Percentiles rank a stretch among this genome's conserved stretches.
Conservation (phyloP, 2,797 vertebrate genomes). For the Galago senegalensis region DNA sequence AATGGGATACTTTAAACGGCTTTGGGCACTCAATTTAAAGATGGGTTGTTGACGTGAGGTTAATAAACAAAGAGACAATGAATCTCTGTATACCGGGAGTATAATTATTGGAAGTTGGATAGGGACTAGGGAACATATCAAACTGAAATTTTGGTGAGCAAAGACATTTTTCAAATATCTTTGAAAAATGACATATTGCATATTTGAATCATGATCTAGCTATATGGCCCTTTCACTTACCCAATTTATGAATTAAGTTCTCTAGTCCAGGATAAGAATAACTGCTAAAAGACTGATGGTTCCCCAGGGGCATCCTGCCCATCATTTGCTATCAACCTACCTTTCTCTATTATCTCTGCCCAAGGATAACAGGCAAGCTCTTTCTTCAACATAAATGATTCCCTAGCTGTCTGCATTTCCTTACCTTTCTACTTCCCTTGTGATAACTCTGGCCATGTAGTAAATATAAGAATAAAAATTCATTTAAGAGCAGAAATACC, state of each 20-base stretch:
- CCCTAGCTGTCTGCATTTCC: neutral
- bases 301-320: neutral
- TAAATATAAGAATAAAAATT: neutral
- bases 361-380: neutral
- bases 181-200: neutral
- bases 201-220: constrained; percentile 15
- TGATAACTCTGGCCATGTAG: neutral
- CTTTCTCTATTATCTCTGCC: constrained; percentile 19
- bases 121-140: neutral
- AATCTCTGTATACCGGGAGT: constrained; percentile 13
- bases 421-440: constrained; percentile 13
- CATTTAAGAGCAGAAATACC: neutral
- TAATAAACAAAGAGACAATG: constrained; percentile 61
- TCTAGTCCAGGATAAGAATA: neutral
- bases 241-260: neutral
- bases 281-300: neutral
- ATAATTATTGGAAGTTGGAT: neutral
- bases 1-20: constrained; percentile 53
- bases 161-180: constrained; percentile 2
- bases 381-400: constrained; percentile 17
- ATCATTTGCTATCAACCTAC: neutral
- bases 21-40: constrained; percentile 53
- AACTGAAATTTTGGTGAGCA: neutral
- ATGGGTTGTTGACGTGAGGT: constrained; percentile 3
- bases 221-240: neutral